Evolutionary conservation across 37 sponge, comb jelly and placozoan genomes (phyloP).

Genomic region (Chondrosia reniformis): DNA sequence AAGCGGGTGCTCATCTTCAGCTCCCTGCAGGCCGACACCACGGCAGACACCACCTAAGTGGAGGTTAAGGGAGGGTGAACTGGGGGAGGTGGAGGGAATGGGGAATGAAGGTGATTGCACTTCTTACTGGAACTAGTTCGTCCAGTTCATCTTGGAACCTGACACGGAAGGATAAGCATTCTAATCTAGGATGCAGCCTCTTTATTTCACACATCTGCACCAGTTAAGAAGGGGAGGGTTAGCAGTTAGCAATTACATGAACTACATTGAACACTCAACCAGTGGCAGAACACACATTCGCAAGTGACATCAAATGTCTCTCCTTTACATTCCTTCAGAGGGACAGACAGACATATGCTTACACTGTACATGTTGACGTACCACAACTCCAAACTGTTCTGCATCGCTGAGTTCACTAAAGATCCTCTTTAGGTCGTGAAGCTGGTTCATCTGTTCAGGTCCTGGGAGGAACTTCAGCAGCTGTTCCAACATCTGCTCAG

Average conservation of each 20-base stretch:
- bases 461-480: constrained; percentile 80
- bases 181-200: constrained; percentile 63
- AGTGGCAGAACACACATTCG: not conserved
- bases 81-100: not conserved
- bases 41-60: constrained; percentile 61
- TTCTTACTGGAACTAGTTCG: constrained; percentile 77
- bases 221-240: not conserved
- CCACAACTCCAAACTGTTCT: constrained; percentile 81
- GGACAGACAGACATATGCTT: constrained; percentile 10
- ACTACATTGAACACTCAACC: too few relatives aligned
- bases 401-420: constrained; percentile 77
- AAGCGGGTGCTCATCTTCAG: constrained; percentile 76
- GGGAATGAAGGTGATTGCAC: not conserved
- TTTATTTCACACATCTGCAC: constrained; percentile 74
- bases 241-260: too few relatives aligned
- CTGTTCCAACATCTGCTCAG: constrained; percentile 69
- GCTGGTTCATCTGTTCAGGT: constrained; percentile 68
- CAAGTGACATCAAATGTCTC: not conserved
- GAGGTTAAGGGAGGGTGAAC: not conserved
- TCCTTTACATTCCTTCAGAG: not conserved
- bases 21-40: constrained; percentile 81
- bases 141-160: constrained; percentile 84
- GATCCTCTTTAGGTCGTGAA: constrained; percentile 50
- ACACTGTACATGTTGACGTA: constrained; percentile 22
- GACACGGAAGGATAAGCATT: constrained; percentile 74